Evolutionary conservation across 2,888 invertebrate species (phyloP), one percentile per base, ranked within the genome.

Genomic region (Pocota personata): DNA sequence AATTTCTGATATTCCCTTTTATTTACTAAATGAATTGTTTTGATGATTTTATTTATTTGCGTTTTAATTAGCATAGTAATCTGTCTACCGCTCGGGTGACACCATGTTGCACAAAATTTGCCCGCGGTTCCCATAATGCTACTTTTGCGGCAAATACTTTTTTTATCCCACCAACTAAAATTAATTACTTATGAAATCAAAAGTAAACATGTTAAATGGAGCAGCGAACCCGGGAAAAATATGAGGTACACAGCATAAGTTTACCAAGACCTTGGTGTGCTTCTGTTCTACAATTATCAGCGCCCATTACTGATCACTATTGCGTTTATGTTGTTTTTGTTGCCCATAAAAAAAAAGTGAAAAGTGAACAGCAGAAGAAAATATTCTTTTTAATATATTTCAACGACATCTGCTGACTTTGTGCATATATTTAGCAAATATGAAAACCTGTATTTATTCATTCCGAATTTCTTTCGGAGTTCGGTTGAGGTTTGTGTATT

Each of bases 181-280:
- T 40, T 30, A 46, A 71, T 71, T 69, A 32, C 48, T 66, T 67
- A 24, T 35, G 37, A 62, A 80, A 80, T 80, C 10, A 24, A 32
- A 43, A 60, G 27, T 50, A 14, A 50, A 50, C 58, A 60, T 12
- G 24, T 55, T 40, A 21, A 27, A 30, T 16, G 27, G 16, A 8
- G 4, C n/a, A 19, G 3, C 7, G 12, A 10, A 7, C 6, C 8
- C 4, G n/a, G 24, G 4, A 60, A 19, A 37, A 24, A 10, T 50
- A 64, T 48, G 32, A 5, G 32, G 7, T n/a, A n/a, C n/a, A n/a
- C n/a, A 21, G 24, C 48, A 16, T n/a, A 30, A 46, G 12, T 46
- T 43, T 19, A 43, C 24, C 21, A 8, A 8, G 24, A 37, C 12
- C 12, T 12, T 12, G 16, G 8, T 10, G 10, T 12, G 50, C 66